Base-by-base conservation (phyloP, 2,888 invertebrate genomes). In the Pristionchus arcanus region DNA sequence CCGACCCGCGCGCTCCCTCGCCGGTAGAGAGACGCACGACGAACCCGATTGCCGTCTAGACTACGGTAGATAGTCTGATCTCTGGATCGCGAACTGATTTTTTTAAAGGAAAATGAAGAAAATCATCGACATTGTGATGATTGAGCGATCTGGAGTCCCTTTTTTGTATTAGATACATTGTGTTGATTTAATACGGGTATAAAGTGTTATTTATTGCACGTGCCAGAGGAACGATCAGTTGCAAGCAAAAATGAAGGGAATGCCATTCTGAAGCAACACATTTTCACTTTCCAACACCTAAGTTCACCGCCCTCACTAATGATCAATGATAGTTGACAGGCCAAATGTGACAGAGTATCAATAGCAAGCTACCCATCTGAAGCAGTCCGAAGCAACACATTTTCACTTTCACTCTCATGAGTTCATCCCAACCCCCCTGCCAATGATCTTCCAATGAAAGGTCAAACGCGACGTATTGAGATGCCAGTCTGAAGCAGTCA, bases 161-260 rank as follows among this genome's bases (percentile, higher is more conserved):
- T 9, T 66, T 1, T 25, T 66, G 66, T n/a, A 66, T 66, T 66
- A 66, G 19, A 25, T 59, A 13, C 2, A 59, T 25, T n/a, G 28
- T 66, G 66, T 71, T 71, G 31, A 71, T 71, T 21, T n/a, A 63
- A 2, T 2, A 25, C 71, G 71, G 71, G 71, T 71, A 71, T 71
- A 34, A 71, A 71, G 34, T 34, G 31, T 31, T 71, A 71, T 71
- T 71, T 71, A 71, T 71, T 34, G 71, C 59, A 16, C 59, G 59
- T 59, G 59, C 59, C 59, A 59, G 19, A 59, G 25, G 59, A 42
- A 42, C 42, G 5, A 42, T 42, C 42, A 42, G 42, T 42, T 42
- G 42, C 42, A 3, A 42, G 42, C 42, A 42, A 3, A 42, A 9
- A 42, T 3, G 9, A 42, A 3, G 42, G 42, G 9, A 25, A 59